Conservation (phyloP, 1,140 invertebrate genomes). For the Dinoponera quadriceps region DNA sequence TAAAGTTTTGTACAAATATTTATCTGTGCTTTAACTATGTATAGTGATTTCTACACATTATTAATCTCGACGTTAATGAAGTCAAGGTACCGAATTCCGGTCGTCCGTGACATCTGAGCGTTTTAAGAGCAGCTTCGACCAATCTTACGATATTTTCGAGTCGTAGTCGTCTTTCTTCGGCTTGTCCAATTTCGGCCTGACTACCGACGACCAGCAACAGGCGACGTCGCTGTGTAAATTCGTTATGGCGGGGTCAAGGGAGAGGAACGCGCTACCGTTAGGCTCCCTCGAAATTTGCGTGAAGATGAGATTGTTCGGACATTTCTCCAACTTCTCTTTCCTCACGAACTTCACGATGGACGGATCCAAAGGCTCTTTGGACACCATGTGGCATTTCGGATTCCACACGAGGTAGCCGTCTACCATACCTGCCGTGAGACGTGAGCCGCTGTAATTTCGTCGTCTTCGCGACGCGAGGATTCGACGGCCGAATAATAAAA, state of each 20-base stretch:
- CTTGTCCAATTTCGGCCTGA: conserved; percentile 73
- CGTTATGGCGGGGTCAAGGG: conserved; percentile 75
- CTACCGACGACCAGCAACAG: conserved; percentile 87
- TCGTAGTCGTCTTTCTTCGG: conserved; percentile 79
- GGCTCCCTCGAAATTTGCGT: conserved; percentile 82
- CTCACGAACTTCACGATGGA: conserved; percentile 88
- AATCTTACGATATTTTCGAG: conserved; percentile 84
- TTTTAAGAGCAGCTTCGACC: conserved; percentile 23
- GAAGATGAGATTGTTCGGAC: conserved; percentile 84
- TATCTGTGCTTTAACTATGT: too few species aligned
- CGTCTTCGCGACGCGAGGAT: background rate
- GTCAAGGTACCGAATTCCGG: background rate
- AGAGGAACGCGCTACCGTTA: conserved; percentile 75
- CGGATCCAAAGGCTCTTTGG: conserved; percentile 89
- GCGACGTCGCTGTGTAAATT: conserved; percentile 75
- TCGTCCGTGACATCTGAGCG: too few species aligned
- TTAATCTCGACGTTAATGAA: too few species aligned
- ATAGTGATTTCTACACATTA: too few species aligned
- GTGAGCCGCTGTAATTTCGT: background rate
- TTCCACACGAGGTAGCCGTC: conserved; percentile 89
- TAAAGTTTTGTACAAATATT: too few species aligned
- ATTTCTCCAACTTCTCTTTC: conserved; percentile 86
- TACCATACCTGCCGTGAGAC: conserved; percentile 48
- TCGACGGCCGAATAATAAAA: too few species aligned
- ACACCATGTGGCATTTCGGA: conserved; percentile 89